A percentile compares a stretch with the other conserved stretches of the same genome.
Conservation (phyloP, 2,888 invertebrate genomes). For the Oligia fasciuncula region DNA sequence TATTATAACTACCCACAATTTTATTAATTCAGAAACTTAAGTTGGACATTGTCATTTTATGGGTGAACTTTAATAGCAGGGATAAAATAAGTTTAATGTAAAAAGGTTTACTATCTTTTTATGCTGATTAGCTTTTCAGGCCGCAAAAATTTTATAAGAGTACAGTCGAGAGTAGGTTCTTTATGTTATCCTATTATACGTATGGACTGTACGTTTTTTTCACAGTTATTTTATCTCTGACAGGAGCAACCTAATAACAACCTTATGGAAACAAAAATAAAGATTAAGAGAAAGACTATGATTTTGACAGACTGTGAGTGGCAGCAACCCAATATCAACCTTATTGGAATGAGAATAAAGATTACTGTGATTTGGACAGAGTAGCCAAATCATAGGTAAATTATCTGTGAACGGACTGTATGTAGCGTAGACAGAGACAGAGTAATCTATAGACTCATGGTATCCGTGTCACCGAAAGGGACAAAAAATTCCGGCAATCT, state of each 20-base stretch:
- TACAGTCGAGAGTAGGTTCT: not conserved
- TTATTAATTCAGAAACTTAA: slow-evolving; percentile 28
- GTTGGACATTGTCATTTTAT: slow-evolving; percentile 31
- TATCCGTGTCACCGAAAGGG: too few relatives aligned
- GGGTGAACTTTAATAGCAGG: slow-evolving; percentile 19
- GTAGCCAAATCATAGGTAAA: too few relatives aligned
- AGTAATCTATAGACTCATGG: too few relatives aligned
- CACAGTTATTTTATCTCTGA: not conserved
- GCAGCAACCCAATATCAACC: too few relatives aligned
- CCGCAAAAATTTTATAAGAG: not conserved
- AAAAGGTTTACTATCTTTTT: slow-evolving; percentile 36
- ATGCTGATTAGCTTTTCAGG: slow-evolving; percentile 37
- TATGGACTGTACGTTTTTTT: not conserved
- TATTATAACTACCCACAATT: slow-evolving; percentile 3
- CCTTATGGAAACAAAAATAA: not conserved
- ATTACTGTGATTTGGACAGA: too few relatives aligned
- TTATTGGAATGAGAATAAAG: too few relatives aligned
- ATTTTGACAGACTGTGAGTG: not conserved
- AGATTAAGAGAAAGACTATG: not conserved
- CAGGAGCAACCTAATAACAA: not conserved
- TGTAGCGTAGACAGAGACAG: too few relatives aligned
- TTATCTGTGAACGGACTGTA: too few relatives aligned
- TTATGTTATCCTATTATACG: not conserved
- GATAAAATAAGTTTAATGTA: slow-evolving; percentile 32
- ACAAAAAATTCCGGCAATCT: too few relatives aligned